Base-by-base conservation (phyloP, 2,797 vertebrate species). In the Brachyrhaphis roseni region DNA sequence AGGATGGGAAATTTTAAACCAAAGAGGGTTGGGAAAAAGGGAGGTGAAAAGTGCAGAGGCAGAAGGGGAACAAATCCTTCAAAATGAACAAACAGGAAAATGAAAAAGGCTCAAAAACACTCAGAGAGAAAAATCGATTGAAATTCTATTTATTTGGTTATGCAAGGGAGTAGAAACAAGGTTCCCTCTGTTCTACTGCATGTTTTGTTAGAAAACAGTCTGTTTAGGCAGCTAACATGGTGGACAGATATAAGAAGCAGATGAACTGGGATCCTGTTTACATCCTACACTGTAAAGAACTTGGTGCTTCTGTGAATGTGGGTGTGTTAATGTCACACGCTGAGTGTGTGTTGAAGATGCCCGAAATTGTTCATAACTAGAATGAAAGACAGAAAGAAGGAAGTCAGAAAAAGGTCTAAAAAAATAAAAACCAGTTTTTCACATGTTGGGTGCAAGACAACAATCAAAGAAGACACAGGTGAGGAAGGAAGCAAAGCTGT, bases 351-450 rank as follows among this genome's bases (percentile, higher is more conserved):
- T 31, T 59, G 15, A 16, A 34, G 31, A 16, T 72, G 75, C 75
- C 71, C 74, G 85, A 88, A 90, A 91, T 86, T 79, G 88, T 91
- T 89, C 77, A 89, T 89, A 87, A 82, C 59, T 72, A 62, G 78
- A 73, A 82, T 76, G 74, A 87, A 91, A 68, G 83, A 78, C 57
- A 51, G 51, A 75, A 47, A 75, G 74, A 59, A 77, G 26, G 36
- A 43, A 73, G 72, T 10, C 36, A 15, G 16, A 74, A 55, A 62
- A 79, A 59, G 53, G 47, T 23, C 20, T 47, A 64, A 59, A 80
- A 5, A 20, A 59, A 79, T 31, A 57, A 57, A 12, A 74, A 57
- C 74, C 47, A 51, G 18, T 39, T 18, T 46, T 72, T 68, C 47
- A 62, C 62, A 64, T 31, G 4, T 78, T 26, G 55, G 26, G 72